phyloP scores from a whole-genome alignment of 2,888 invertebrate species.

The Gnatocerus cornutus region DNA sequence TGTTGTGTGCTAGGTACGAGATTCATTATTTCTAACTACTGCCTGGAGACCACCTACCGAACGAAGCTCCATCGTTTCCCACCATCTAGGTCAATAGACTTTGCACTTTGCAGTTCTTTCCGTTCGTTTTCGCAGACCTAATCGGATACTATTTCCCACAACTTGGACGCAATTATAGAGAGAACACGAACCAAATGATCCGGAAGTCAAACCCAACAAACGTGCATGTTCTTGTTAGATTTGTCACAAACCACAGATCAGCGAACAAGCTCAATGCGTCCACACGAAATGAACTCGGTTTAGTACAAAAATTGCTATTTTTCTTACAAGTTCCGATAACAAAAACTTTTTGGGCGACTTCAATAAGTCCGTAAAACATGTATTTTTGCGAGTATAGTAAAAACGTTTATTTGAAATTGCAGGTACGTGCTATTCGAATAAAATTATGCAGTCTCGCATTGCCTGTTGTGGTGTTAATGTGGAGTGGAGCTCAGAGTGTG shows the following conservation, averaged over 20 bases:
- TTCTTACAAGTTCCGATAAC: too few relatives aligned
- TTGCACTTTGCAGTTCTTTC: conserved; percentile 39
- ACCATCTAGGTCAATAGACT: conserved; percentile 42
- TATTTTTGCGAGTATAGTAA: too few relatives aligned
- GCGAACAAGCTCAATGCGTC: conserved; percentile 2
- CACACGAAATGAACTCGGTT: too few relatives aligned
- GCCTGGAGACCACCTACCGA: conserved; percentile 30
- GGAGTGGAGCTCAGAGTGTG: too few relatives aligned
- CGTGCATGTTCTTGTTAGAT: conserved; percentile 19
- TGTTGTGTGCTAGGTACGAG: conserved; percentile 41
- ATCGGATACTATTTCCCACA: conserved; percentile 33
- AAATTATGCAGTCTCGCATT: too few relatives aligned
- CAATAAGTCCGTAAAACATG: too few relatives aligned
- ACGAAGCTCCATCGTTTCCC: conserved; percentile 34
- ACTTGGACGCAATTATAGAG: conserved; percentile 25
- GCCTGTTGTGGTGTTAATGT: too few relatives aligned
- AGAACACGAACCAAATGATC: conserved; percentile 30
- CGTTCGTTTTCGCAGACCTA: conserved; percentile 27
- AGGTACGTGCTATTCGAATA: too few relatives aligned
- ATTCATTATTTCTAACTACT: conserved; percentile 40
- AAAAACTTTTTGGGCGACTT: too few relatives aligned
- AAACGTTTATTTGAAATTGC: too few relatives aligned
- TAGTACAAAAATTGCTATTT: too few relatives aligned
- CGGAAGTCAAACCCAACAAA: conserved; percentile 33
- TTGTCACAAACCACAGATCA: conserved; percentile 21